Base-by-base conservation (phyloP, 1,140 invertebrate genomes). In the Vollenhovia emeryi region DNA sequence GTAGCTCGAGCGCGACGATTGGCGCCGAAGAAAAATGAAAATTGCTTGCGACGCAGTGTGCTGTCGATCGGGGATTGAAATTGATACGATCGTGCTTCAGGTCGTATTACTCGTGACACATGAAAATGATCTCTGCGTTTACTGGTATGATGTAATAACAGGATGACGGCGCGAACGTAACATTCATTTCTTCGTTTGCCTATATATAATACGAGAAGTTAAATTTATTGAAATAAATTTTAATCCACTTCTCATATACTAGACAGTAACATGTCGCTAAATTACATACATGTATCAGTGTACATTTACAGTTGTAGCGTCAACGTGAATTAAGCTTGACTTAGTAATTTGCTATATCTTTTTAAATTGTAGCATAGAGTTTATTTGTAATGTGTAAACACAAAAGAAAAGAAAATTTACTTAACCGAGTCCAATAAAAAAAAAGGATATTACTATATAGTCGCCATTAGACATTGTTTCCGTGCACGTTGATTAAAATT, bases 201-300 rank as follows among this genome's bases (percentile, higher is more conserved):
- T 60, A 0, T 36, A 0, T 36, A n/a, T 40, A 45, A 62, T 13
- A n/a, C 21, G 40, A 52, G 8, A 50, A 68, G 18, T 50, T 36
- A 48, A 40, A 50, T 24, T 78, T n/a, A 2, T 76, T 30, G 57
- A 76, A 43, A 33, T 57, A 13, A 21, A 30, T 64, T 78, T 66
- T 27, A 75, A 73, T 43, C 21, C 30, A 15, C 66, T 64, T 62
- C 18, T 13, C 15, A 60, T 21, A 15, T 18, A 5, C 9, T 60
- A 36, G 4, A 50, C 3, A 27, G 13, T 36, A 74, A 24, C 24
- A 8, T 24, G 11, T 62, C 24, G 15, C 27, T 1, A 30, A 76
- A 30, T 60, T 7, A 24, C 27, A 11, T 66, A 33, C 15, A 24
- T 60, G 55, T n/a, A n/a, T 43, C 40, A 62, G 48, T 30, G 40